Evolutionary conservation across 1,140 invertebrate genomes (phyloP).

Genomic region (Dinothrombium tinctorium): DNA sequence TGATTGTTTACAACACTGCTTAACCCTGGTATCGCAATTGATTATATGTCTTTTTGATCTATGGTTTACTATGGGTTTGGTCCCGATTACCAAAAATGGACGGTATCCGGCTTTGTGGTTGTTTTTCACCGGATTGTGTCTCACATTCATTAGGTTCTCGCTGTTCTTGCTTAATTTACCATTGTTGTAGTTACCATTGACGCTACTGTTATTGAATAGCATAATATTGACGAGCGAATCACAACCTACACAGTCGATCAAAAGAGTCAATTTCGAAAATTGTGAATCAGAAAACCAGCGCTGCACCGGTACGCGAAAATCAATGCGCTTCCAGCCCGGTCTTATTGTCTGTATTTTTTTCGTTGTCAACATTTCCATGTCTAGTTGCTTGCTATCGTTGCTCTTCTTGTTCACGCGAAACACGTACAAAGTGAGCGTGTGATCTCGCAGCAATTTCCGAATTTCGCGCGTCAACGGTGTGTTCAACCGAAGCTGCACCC

Average conservation of each 20-base stretch:
- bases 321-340: background rate
- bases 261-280: slow-evolving; percentile 33
- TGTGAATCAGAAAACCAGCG: background rate
- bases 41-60: slow-evolving; percentile 48
- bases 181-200: slow-evolving; percentile 2
- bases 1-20: slow-evolving; percentile 67
- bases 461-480: no score
- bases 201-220: slow-evolving; percentile 17
- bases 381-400: no score
- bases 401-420: no score
- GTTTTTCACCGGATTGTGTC: background rate
- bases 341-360: background rate
- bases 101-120: slow-evolving; percentile 17
- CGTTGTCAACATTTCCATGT: no score
- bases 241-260: slow-evolving; percentile 55
- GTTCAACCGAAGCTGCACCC: no score
- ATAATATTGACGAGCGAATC: slow-evolving; percentile 33
- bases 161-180: background rate
- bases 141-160: background rate
- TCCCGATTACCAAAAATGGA: slow-evolving; percentile 59
- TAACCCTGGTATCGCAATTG: slow-evolving; percentile 45
- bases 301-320: background rate
- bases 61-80: slow-evolving; percentile 30
- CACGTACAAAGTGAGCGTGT: no score
- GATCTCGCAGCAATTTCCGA: no score